phyloP scores from a whole-genome alignment of 2,888 invertebrate genomes.

The Aspidapion aeneum region DNA sequence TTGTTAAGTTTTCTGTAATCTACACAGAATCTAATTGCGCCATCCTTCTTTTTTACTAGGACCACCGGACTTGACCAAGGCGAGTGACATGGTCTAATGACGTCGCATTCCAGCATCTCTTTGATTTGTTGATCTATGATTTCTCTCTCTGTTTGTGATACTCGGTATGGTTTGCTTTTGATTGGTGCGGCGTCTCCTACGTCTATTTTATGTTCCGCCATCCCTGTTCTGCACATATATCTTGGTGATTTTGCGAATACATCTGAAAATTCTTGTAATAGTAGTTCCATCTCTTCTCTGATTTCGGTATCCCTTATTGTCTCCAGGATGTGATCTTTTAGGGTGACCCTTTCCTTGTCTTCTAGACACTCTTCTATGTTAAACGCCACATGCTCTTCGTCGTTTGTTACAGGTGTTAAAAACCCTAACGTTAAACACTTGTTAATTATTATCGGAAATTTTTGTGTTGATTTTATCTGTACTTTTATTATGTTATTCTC shows the following conservation, averaged over 20 bases:
- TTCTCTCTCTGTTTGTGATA: too few relatives aligned
- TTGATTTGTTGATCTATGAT: constrained; percentile 22
- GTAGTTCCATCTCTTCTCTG: not conserved
- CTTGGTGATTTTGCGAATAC: not conserved
- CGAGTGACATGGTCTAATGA: too few relatives aligned
- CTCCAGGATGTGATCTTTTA: not conserved
- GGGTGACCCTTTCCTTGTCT: not conserved
- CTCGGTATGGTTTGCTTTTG: too few relatives aligned
- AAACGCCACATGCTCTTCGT: not conserved
- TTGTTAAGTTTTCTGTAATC: too few relatives aligned
- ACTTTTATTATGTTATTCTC: not conserved
- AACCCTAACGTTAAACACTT: not conserved
- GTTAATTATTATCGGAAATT: not conserved
- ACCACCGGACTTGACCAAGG: too few relatives aligned
- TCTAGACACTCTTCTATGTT: not conserved
- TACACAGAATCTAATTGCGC: too few relatives aligned
- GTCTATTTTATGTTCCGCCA: not conserved
- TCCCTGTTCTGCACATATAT: not conserved
- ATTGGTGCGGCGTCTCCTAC: constrained; percentile 19
- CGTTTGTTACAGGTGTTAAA: not conserved
- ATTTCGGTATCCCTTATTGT: not conserved
- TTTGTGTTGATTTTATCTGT: not conserved
- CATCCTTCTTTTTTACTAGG: constrained; percentile 24
- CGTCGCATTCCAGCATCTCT: too few relatives aligned
- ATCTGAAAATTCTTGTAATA: not conserved